These are phyloP conservation scores for Agonopterix alstromeriana DNA, from an alignment of 2,888 invertebrate genomes.

Conservation along the genomic window DNA sequence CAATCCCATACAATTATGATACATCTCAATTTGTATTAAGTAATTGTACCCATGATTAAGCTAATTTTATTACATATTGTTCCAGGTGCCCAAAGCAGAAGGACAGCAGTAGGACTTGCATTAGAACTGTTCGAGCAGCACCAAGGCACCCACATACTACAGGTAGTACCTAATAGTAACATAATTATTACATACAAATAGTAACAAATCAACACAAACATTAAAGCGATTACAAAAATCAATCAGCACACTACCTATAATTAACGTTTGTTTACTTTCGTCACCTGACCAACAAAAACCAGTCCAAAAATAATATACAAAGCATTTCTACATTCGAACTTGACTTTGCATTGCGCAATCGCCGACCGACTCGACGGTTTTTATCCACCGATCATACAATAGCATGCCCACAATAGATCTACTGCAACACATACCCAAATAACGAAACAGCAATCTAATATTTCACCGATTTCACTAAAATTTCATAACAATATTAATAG, in stretches of 20 bases:
- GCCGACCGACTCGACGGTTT: slow-evolving; percentile 53
- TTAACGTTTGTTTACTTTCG: slow-evolving; percentile 3
- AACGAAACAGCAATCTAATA: slow-evolving; percentile 61
- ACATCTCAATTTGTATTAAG: neutral
- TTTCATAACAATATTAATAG: slow-evolving; percentile 65
- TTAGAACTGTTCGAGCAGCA: slow-evolving; percentile 96
- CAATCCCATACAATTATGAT: no score
- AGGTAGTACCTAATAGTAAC: slow-evolving; percentile 85
- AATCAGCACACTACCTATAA: neutral
- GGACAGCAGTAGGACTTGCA: slow-evolving; percentile 84
- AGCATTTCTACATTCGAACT: slow-evolving; percentile 23
- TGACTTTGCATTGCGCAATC: slow-evolving; percentile 50
- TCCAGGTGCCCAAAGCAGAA: slow-evolving; percentile 85
- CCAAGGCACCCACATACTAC: slow-evolving; percentile 97
- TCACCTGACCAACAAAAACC: slow-evolving; percentile 4
- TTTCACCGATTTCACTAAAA: slow-evolving; percentile 62
- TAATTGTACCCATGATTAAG: no score
- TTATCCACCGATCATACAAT: slow-evolving; percentile 43
- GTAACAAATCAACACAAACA: no score
- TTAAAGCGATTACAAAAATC: neutral
- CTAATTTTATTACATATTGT: slow-evolving; percentile 37
- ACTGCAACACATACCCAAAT: slow-evolving; percentile 38
- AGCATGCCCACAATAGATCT: slow-evolving; percentile 38
- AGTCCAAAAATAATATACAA: slow-evolving; percentile 3
- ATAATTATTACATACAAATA: no score